These are phyloP conservation scores for Zaprionus lineosus DNA, from an alignment of 2,888 invertebrate species.

Conservation along the genomic window DNA sequence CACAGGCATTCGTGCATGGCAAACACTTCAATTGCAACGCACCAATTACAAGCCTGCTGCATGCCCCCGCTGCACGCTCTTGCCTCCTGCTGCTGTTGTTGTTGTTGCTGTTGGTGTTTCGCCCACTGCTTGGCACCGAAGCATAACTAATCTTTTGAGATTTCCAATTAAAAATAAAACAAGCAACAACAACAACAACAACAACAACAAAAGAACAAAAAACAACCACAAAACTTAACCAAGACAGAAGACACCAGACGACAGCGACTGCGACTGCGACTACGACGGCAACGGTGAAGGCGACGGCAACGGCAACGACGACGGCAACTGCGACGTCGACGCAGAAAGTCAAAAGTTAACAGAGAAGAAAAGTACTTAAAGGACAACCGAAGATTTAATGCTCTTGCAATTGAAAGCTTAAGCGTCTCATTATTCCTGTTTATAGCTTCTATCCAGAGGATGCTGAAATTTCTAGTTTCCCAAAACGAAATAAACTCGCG, in stretches of 20 bases:
- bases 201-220: constrained; percentile 31
- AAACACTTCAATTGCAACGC: constrained; percentile 77
- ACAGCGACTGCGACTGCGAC: not conserved
- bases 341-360: not conserved
- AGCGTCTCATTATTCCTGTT: no score
- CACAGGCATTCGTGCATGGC: constrained; percentile 74
- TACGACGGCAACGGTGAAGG: not conserved
- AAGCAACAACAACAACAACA: constrained; percentile 55
- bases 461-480: no score
- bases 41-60: constrained; percentile 71
- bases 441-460: no score
- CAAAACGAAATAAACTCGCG: no score
- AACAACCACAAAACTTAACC: constrained; percentile 4
- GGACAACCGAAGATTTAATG: not conserved
- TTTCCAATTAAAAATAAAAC: constrained; percentile 77
- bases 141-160: constrained; percentile 79
- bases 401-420: no score
- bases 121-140: constrained; percentile 68
- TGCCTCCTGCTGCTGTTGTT: constrained; percentile 9
- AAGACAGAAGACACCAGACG: constrained; percentile 8
- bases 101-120: constrained; percentile 6
- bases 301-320: not conserved
- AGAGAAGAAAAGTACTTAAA: not conserved
- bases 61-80: not conserved
- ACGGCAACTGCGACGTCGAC: not conserved